Conservation (phyloP, 2,888 invertebrate species). For the Biston betularia region DNA sequence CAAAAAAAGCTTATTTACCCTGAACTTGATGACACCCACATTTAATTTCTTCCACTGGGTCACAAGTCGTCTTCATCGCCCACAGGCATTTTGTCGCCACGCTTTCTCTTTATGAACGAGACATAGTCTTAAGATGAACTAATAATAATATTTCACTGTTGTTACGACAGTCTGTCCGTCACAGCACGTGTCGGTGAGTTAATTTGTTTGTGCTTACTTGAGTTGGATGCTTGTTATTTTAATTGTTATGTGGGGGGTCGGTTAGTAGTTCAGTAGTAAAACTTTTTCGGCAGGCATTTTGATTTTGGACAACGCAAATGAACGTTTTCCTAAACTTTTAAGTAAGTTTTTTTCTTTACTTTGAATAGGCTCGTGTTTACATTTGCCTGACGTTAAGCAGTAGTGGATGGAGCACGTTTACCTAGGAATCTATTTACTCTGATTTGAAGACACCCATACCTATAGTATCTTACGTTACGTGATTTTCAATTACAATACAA, state of each 20-base stretch:
- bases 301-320: background rate
- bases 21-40: too few relatives aligned
- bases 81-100: slow-evolving; percentile 22
- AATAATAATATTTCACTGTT: slow-evolving; percentile 32
- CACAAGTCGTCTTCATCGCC: slow-evolving; percentile 8
- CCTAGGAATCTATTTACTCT: too few relatives aligned
- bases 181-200: slow-evolving; percentile 23
- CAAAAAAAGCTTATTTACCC: too few relatives aligned
- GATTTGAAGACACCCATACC: too few relatives aligned
- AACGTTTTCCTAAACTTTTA: background rate
- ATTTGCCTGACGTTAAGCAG: too few relatives aligned
- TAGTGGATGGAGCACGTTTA: too few relatives aligned
- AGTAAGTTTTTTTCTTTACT: too few relatives aligned
- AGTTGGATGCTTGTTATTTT: slow-evolving; percentile 26
- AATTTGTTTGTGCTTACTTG: slow-evolving; percentile 15
- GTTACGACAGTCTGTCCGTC: slow-evolving; percentile 31
- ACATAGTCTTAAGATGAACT: slow-evolving; percentile 13
- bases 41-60: background rate
- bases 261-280: slow-evolving; percentile 11
- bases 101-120: slow-evolving; percentile 34
- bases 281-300: background rate
- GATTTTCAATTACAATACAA: too few relatives aligned
- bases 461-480: background rate
- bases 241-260: slow-evolving; percentile 29
- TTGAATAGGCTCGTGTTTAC: too few relatives aligned